Percentiles rank a stretch among this genome's conserved stretches.
These are phyloP conservation scores for Sphecodes monilicornis DNA, from an alignment of 2,888 invertebrate genomes.

Conservation along the genomic window DNA sequence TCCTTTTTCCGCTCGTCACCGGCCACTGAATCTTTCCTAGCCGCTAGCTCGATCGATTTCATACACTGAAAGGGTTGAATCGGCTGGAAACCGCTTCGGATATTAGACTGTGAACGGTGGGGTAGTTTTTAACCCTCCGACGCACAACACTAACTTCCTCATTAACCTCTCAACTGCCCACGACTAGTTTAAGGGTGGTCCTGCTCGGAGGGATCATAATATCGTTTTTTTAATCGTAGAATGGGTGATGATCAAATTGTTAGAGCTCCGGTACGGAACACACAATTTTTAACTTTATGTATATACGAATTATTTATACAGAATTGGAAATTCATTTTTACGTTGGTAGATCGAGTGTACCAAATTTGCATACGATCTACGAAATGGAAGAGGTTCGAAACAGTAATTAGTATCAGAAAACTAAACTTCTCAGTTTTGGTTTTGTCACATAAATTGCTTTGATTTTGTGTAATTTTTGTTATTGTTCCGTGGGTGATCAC, in stretches of 20 bases:
- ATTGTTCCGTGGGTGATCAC: too few species aligned
- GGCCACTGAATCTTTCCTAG: constrained; percentile 21
- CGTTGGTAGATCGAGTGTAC: too few species aligned
- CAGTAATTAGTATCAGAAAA: too few species aligned
- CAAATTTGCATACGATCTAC: too few species aligned
- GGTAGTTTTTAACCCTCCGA: not conserved
- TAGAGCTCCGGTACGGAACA: too few species aligned
- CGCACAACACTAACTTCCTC: not conserved
- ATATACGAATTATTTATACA: too few species aligned
- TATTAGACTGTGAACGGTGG: not conserved
- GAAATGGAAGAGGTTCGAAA: too few species aligned
- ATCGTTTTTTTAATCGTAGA: not conserved
- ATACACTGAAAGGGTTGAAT: constrained; percentile 17
- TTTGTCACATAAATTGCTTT: too few species aligned
- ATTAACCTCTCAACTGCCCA: not conserved
- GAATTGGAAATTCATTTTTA: too few species aligned
- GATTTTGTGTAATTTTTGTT: too few species aligned
- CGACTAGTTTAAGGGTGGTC: not conserved
- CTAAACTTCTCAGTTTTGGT: too few species aligned
- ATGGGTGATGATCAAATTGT: not conserved
- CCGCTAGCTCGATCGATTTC: constrained; percentile 30
- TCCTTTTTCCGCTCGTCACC: constrained; percentile 20
- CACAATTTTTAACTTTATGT: too few species aligned
- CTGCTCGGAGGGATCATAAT: not conserved
- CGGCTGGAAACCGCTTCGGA: constrained; percentile 9